A percentile compares a stretch with the other conserved stretches of the same genome.
phyloP scores from a whole-genome alignment of 2,888 invertebrate genomes.

The Pyrocoelia pectoralis region DNA sequence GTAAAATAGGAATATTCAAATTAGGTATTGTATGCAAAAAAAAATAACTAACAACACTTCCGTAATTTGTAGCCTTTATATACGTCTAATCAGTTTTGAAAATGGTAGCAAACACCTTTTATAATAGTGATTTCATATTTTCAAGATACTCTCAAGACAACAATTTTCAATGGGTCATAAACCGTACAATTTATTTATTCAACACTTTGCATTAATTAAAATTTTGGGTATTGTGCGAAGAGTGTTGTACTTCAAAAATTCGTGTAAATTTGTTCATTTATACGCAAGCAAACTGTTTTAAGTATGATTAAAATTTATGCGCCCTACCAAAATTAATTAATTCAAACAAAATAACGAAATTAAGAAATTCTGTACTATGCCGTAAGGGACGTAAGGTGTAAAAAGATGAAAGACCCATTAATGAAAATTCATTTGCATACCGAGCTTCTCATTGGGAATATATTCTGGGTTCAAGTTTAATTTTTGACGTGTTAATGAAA shows the following conservation, averaged over 20 bases:
- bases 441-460: no score
- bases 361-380: no score
- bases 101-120: neutral
- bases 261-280: neutral
- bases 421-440: no score
- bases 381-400: no score
- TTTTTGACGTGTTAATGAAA: no score
- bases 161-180: slow-evolving; percentile 1
- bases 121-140: neutral
- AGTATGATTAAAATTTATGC: neutral
- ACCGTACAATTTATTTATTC: slow-evolving; percentile 9
- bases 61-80: neutral
- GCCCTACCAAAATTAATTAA: no score
- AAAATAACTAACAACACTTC: neutral
- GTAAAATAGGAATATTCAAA: neutral
- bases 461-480: no score
- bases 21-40: neutral
- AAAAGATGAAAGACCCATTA: no score
- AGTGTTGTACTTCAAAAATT: neutral
- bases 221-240: slow-evolving; percentile 1
- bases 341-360: no score
- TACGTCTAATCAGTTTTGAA: neutral
- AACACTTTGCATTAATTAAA: slow-evolving; percentile 7
- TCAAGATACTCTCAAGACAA: neutral
- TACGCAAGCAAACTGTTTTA: neutral